Evolutionary conservation across 2,797 vertebrate species (phyloP).

Genomic region (Acrocephalus scirpaceus): DNA sequence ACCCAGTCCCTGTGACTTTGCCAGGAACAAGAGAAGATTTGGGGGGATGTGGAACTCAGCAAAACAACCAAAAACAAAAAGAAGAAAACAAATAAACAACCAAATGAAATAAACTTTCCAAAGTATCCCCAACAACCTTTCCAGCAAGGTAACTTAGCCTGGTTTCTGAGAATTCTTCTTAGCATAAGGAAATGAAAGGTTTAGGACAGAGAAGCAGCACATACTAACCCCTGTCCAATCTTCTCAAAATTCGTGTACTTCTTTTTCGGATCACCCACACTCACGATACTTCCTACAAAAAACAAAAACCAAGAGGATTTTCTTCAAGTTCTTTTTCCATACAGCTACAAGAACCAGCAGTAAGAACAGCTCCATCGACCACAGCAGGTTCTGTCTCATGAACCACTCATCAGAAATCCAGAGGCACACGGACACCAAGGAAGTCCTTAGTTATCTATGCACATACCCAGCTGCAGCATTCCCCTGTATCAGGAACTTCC

Average conservation of each 20-base stretch:
- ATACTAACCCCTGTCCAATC: slow-evolving; percentile 89
- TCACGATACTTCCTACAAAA: slow-evolving; percentile 86
- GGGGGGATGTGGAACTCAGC: neutral
- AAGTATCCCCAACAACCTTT: neutral
- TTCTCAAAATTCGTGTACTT: slow-evolving; percentile 91
- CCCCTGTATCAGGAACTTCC: neutral
- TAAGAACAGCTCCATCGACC: neutral
- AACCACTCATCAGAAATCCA: neutral
- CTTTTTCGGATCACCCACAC: slow-evolving; percentile 89
- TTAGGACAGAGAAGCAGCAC: neutral
- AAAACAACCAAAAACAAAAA: neutral
- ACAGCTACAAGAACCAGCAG: neutral
- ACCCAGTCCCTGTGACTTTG: neutral
- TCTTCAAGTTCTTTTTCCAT: neutral
- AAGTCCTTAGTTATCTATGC: neutral
- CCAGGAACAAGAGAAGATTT: neutral
- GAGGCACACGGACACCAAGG: neutral
- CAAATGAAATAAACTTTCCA: neutral
- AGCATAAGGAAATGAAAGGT: neutral
- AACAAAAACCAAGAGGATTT: neutral
- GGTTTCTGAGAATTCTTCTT: neutral
- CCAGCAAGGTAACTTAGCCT: neutral
- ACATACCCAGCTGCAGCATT: neutral
- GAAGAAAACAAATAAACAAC: neutral
- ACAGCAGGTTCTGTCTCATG: neutral